A percentile compares a stretch with the other conserved stretches of the same genome.
Conservation (phyloP, 2,797 vertebrate species). For the Amblyopsis hoosieri region DNA sequence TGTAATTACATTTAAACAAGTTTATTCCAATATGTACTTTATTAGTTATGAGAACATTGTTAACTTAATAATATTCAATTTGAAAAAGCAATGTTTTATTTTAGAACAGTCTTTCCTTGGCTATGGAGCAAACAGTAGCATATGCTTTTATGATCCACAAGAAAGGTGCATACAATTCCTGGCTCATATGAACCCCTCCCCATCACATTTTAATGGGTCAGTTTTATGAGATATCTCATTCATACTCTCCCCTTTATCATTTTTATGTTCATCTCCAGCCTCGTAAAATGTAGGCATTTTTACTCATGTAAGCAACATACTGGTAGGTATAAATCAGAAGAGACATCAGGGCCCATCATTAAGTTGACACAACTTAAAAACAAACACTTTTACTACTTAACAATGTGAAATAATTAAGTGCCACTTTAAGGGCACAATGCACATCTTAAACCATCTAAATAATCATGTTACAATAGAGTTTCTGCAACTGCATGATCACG, state of each 20-base stretch:
- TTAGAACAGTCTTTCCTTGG: slow-evolving; percentile 3
- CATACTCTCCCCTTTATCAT: slow-evolving; percentile 27
- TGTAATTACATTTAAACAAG: too few relatives aligned
- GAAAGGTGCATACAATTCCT: slow-evolving; percentile 43
- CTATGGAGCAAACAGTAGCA: slow-evolving; percentile 22
- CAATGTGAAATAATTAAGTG: too few relatives aligned
- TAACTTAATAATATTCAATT: slow-evolving; percentile 9
- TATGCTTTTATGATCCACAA: slow-evolving; percentile 37
- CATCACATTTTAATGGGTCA: slow-evolving; percentile 17
- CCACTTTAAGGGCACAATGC: too few relatives aligned
- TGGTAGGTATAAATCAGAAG: slow-evolving; percentile 50
- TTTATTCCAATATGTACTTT: too few relatives aligned
- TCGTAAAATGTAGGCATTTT: slow-evolving; percentile 45
- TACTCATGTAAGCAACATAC: slow-evolving; percentile 56
- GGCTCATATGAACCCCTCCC: slow-evolving; percentile 7
- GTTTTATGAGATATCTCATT: slow-evolving; percentile 41
- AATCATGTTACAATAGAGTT: too few relatives aligned
- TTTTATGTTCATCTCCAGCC: slow-evolving; percentile 35
- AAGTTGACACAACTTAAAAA: too few relatives aligned
- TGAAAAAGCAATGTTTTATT: slow-evolving; percentile 26
- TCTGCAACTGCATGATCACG: neutral
- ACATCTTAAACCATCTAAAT: too few relatives aligned
- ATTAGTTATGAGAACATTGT: slow-evolving; percentile 7
- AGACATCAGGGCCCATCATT: slow-evolving; percentile 37
- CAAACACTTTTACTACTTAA: too few relatives aligned